Evolutionary conservation across 2,888 invertebrate species (phyloP).

Genomic region (Campoletis raptor): DNA sequence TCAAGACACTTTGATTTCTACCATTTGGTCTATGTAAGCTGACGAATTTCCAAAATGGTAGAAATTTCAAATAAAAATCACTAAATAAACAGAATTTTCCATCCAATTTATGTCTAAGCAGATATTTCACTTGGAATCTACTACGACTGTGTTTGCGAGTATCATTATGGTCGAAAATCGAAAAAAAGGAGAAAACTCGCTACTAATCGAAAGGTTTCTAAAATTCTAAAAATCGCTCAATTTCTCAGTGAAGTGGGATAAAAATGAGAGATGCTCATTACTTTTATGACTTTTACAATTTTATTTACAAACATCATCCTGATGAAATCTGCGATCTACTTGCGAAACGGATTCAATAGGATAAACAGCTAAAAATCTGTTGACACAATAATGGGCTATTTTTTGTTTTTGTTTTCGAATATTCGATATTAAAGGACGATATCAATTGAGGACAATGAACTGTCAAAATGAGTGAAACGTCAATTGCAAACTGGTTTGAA

Average conservation of each 20-base stretch:
- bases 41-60: not conserved
- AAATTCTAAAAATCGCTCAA: not conserved
- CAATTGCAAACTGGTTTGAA: not conserved
- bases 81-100: not conserved
- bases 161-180: not conserved
- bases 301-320: slow-evolving; percentile 80
- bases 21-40: not conserved
- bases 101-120: not conserved
- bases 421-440: not conserved
- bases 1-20: not conserved
- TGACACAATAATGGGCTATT: not conserved
- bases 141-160: no score
- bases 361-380: slow-evolving; percentile 65
- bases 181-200: not conserved
- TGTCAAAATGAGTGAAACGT: not conserved
- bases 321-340: slow-evolving; percentile 70
- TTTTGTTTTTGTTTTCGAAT: not conserved
- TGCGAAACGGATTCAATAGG: slow-evolving; percentile 46
- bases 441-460: not conserved
- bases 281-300: slow-evolving; percentile 75
- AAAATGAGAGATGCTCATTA: slow-evolving; percentile 69
- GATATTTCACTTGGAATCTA: not conserved
- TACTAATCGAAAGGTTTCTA: no score
- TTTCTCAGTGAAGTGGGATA: slow-evolving; percentile 60
- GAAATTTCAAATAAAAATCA: not conserved